These are phyloP conservation scores for Rhagonycha lutea DNA, from an alignment of 2,888 invertebrate genomes.

Conservation along the genomic window DNA sequence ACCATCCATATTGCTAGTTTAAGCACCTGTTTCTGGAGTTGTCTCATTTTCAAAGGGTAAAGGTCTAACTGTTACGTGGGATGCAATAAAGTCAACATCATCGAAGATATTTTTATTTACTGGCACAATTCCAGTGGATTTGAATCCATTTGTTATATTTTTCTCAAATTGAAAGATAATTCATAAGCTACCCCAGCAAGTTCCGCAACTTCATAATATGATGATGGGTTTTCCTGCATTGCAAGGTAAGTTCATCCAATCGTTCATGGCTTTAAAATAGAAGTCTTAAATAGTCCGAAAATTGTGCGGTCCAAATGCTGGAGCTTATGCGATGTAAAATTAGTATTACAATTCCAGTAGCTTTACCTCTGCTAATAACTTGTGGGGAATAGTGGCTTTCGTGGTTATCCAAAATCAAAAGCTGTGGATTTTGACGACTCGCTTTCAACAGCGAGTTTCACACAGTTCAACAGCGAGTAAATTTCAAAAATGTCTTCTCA, in stretches of 20 bases:
- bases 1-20: background rate
- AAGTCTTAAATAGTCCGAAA: slow-evolving; percentile 6
- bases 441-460: too few relatives aligned
- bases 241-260: background rate
- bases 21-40: background rate
- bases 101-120: background rate
- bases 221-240: slow-evolving; percentile 4
- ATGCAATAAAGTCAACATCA: slow-evolving; percentile 9
- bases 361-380: background rate
- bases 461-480: background rate
- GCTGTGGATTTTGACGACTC: background rate
- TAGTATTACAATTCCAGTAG: slow-evolving; percentile 7
- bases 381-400: background rate
- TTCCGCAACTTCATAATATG: background rate
- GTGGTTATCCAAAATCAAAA: slow-evolving; percentile 11
- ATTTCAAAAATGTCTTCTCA: slow-evolving; percentile 6
- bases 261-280: background rate
- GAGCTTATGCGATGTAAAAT: background rate
- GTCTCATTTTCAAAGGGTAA: background rate
- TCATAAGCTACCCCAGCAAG: slow-evolving; percentile 1
- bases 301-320: slow-evolving; percentile 8
- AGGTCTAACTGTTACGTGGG: slow-evolving; percentile 6
- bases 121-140: background rate
- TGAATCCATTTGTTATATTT: slow-evolving; percentile 4
- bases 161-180: slow-evolving; percentile 1